Base-by-base conservation (phyloP, 2,888 invertebrate species). In the Drosophila silvestris region DNA sequence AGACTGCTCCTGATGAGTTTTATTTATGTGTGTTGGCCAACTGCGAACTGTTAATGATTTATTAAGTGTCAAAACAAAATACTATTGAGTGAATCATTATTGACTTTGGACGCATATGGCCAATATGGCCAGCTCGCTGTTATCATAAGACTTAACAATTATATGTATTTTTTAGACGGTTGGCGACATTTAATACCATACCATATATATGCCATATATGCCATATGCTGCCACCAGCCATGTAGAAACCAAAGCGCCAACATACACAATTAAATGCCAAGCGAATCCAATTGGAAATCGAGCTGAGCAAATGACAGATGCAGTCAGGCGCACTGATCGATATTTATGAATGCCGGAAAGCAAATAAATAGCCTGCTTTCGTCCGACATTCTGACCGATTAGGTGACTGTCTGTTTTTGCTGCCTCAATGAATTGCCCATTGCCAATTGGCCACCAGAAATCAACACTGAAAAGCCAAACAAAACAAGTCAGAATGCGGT, bases 251-350 rank as follows among this genome's bases (percentile, higher is more conserved):
- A 58, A 70, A 64, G 59, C 22, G 53, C 19, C 51, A 30, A 30
- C 39, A 54, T n/a, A 14, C 26, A 61, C 14, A 64, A 61, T 70
- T 88, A 59, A 76, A 58, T 73, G 60, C 57, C 59, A 72, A 63
- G 69, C 62, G 79, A 72, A 70, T 37, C 44, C 71, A 72, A 80
- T 63, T 70, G 65, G 41, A 57, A 61, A 47, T 22, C 35, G 35
- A 19, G 63, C 70, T 72, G 81, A 85, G 83, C 81, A 83, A 72
- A 83, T 61, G 57, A 52, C 68, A 79, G 70, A 69, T 76, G 83
- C 84, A 79, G 72, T 83, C 86, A 76, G 58, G 83, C 83, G 74
- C 64, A 68, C 71, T 84, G 89, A 85, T 83, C 86, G 89, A 88
- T 85, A 85, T 89, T 89, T 83, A 79, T 83, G 86, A 72, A 73